These are phyloP conservation scores for Hetaerina americana DNA, from an alignment of 1,140 invertebrate genomes.

Conservation along the genomic window DNA sequence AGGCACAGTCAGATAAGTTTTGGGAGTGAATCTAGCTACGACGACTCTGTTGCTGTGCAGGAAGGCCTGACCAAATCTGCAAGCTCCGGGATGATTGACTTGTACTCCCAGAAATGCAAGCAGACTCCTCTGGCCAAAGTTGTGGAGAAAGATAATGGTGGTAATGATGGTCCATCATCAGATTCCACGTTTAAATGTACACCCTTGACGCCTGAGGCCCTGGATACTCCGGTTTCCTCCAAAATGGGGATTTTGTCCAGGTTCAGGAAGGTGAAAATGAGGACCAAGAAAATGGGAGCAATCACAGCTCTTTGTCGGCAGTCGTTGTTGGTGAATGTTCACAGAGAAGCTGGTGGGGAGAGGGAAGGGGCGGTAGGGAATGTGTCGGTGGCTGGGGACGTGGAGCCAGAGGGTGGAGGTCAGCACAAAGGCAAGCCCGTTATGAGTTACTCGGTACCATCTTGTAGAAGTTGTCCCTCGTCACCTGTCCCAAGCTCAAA, in stretches of 20 bases:
- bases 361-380: background rate
- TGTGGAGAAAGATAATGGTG: constrained; percentile 20
- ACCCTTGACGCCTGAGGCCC: constrained; percentile 14
- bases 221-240: constrained; percentile 38
- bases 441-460: background rate
- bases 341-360: constrained; percentile 7
- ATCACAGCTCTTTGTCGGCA: constrained; percentile 49
- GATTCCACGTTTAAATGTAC: constrained; percentile 23
- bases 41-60: constrained; percentile 14
- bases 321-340: constrained; percentile 45
- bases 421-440: background rate
- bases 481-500: background rate
- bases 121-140: constrained; percentile 22
- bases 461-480: background rate
- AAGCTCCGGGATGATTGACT: constrained; percentile 56
- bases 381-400: background rate
- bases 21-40: constrained; percentile 37
- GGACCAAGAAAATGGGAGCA: constrained; percentile 36
- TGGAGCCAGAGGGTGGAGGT: no score
- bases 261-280: constrained; percentile 39
- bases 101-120: constrained; percentile 17
- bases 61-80: constrained; percentile 44
- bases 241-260: constrained; percentile 44
- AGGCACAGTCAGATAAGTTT: constrained; percentile 40
- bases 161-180: constrained; percentile 21